These are phyloP conservation scores for Sinosuthora webbiana DNA, from an alignment of 2,113 vertebrate species.

Conservation along the genomic window DNA sequence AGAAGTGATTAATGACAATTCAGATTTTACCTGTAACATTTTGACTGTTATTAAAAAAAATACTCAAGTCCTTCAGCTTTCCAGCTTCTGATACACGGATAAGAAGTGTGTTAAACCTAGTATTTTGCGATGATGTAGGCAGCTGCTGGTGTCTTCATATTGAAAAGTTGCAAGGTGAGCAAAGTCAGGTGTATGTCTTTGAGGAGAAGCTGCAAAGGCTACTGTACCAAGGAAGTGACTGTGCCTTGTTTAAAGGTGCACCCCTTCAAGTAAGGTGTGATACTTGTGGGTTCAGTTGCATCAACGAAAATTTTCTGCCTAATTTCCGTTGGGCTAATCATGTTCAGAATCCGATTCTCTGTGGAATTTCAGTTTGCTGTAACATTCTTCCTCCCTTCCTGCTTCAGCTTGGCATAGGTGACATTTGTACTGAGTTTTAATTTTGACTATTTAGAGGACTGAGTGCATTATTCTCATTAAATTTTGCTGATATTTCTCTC, in stretches of 20 bases:
- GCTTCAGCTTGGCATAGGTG: neutral
- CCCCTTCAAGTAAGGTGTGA: neutral
- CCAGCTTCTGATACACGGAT: neutral
- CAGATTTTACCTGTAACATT: neutral
- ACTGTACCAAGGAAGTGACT: neutral
- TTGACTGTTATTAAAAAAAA: neutral
- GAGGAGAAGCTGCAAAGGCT: neutral
- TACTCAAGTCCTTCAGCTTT: neutral
- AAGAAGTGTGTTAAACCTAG: neutral
- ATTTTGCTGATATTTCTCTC: neutral
- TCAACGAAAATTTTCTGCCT: neutral
- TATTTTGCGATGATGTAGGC: rapidly evolving
- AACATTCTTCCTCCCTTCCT: neutral
- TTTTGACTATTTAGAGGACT: neutral
- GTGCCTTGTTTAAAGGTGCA: neutral
- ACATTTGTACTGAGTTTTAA: neutral
- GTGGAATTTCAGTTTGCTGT: neutral
- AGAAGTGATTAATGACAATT: neutral
- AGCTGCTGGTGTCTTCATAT: neutral
- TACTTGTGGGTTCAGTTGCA: neutral
- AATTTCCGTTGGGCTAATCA: neutral
- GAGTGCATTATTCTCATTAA: neutral
- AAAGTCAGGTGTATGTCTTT: neutral
- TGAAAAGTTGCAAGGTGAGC: neutral
- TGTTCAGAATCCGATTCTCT: neutral